Percentiles rank a stretch among this genome's conserved stretches.
Conservation (phyloP, 2,797 vertebrate species). For the Meriones psammophilus region DNA sequence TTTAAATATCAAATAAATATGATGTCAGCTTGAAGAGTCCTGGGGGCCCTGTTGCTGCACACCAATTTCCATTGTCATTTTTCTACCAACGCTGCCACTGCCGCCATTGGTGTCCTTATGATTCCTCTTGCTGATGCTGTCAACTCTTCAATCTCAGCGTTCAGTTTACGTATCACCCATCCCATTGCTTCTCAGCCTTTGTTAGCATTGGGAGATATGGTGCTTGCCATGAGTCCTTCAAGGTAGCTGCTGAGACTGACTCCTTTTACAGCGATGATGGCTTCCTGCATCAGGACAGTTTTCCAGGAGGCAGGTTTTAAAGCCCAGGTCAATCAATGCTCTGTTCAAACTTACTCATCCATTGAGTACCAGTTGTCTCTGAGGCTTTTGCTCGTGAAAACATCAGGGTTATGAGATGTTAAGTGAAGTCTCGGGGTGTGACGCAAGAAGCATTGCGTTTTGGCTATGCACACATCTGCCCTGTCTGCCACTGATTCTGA, state of each 20-base stretch:
- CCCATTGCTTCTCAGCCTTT: constrained; percentile 97
- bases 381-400: neutral
- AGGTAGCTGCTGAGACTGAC: too few relatives aligned
- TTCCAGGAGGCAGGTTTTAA: neutral
- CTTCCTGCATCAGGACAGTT: too few relatives aligned
- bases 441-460: constrained; percentile 58
- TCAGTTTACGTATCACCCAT: constrained; percentile 97
- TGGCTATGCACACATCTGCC: constrained; percentile 35
- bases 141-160: constrained; percentile 96
- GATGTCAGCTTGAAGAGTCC: constrained; percentile 85
- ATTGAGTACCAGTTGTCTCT: constrained; percentile 7
- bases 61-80: constrained; percentile 89
- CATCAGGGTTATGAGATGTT: neutral
- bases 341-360: constrained; percentile 42
- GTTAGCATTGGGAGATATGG: too few relatives aligned
- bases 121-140: constrained; percentile 94
- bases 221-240: too few relatives aligned
- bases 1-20: constrained; percentile 87
- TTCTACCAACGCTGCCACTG: constrained; percentile 92
- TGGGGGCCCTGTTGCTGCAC: constrained; percentile 32
- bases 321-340: constrained; percentile 40
- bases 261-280: too few relatives aligned
- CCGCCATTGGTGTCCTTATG: constrained; percentile 95
- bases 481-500: constrained; percentile 56
- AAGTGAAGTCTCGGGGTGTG: constrained; percentile 57